phyloP scores from a whole-genome alignment of 2,797 vertebrate species.

The Sebastes flavidus region DNA sequence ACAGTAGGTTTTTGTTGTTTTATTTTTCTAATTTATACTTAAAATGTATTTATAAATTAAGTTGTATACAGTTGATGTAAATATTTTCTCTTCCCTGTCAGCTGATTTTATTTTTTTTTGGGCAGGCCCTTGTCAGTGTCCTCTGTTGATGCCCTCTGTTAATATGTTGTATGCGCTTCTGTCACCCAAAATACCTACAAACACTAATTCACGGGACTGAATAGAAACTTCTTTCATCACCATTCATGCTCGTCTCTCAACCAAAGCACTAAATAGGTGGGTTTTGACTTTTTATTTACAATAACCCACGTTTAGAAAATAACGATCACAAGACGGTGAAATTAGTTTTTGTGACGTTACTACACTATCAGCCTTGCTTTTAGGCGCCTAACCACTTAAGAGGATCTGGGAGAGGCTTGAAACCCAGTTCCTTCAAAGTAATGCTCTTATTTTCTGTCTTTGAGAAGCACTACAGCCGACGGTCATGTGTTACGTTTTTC shows the following conservation, averaged over 20 bases:
- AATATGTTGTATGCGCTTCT: not conserved
- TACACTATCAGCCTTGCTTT: not conserved
- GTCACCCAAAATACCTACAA: not conserved
- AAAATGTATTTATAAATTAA: constrained; percentile 95
- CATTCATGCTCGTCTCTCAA: constrained; percentile 46
- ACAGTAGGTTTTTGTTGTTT: constrained; percentile 71
- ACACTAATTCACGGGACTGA: constrained; percentile 33
- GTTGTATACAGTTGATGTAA: constrained; percentile 89
- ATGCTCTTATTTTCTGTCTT: not conserved
- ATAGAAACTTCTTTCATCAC: not conserved
- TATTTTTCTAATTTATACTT: constrained; percentile 88
- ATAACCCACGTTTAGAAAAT: constrained; percentile 1
- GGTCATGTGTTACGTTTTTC: not conserved
- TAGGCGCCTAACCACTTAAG: not conserved
- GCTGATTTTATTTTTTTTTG: constrained; percentile 66
- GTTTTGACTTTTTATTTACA: not conserved
- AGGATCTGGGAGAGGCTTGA: not conserved
- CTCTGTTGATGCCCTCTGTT: constrained; percentile 67
- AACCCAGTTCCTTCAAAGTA: not conserved
- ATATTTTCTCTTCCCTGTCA: constrained; percentile 77
- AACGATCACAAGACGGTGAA: not conserved
- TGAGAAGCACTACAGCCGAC: constrained; percentile 6
- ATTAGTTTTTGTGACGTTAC: not conserved
- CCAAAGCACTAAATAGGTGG: constrained; percentile 73
- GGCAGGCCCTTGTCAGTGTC: constrained; percentile 85